Base-by-base conservation (phyloP, 2,797 vertebrate genomes). In the Nannoperca australis region DNA sequence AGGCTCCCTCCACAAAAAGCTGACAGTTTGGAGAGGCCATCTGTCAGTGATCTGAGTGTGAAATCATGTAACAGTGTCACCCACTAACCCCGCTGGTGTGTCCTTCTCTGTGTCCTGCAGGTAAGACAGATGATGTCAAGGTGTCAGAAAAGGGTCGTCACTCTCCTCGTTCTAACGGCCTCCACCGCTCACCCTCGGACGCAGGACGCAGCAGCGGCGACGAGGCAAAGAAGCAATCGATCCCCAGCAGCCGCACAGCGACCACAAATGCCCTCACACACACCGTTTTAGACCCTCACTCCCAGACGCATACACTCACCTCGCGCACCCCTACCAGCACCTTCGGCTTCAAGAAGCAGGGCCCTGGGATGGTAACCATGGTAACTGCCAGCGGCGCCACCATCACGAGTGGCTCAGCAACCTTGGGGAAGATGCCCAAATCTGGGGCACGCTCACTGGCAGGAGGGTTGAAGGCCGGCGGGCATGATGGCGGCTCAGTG, bases 121-220 rank as follows among this genome's bases (percentile, higher is more conserved):
- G 96, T 86, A 99, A 99, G 94, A 99, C 98, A 0, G 98, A 99
- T 15, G 98, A 99, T 49, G 96, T 97, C 60, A 99, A 99, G 89
- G 98, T 99, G 73, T 99, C 98, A 3, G 98, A 99, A 91, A 99
- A 98, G 91, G 97, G 97, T 58, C 92, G 96, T 30, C 93, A 96
- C 60, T 98, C 97, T 24, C 96, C 98, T 58, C 97, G 97, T 80
- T 87, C 96, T 7, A 94, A 96, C 67, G 95, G 96, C 85, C 94
- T 97, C 75, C 98, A 98, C 88, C 97, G 96, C 62, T 98, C 97
- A 22, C 96, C 97, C 1, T 98, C 98, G 0, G 97, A 99, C 8
- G 94, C 96, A 0, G 97, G 96, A 45, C 97, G 97, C 84, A 97
- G 96, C 95, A 98, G 96, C 47, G 97, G 96, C 0, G 98, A 99